Percentiles rank a stretch among this genome's conserved stretches.
phyloP scores from a whole-genome alignment of 2,797 vertebrate genomes.

The Scleropages formosus region DNA sequence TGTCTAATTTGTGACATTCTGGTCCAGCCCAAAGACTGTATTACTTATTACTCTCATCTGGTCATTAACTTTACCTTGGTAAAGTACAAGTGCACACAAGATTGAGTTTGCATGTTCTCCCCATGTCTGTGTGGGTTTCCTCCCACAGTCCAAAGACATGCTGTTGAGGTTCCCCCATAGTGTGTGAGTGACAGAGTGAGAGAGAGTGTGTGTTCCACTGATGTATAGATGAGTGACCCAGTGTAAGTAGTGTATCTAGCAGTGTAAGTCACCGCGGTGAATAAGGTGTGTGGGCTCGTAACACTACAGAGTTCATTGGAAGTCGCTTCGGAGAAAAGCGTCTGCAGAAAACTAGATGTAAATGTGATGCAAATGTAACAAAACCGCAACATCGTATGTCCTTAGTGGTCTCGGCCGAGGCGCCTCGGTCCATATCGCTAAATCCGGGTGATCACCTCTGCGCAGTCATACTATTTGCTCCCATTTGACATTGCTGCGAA shows the following conservation, averaged over 20 bases:
- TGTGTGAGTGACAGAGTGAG: no score
- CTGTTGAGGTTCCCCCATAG: no score
- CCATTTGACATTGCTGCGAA: not conserved
- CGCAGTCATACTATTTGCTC: constrained; percentile 17
- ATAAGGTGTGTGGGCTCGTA: no score
- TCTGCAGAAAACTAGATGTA: not conserved
- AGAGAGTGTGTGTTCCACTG: no score
- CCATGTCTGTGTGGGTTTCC: no score
- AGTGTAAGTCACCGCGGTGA: no score
- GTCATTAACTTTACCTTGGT: constrained; percentile 56
- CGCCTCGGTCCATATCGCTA: constrained; percentile 50
- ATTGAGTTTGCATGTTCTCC: not conserved
- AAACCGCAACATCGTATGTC: constrained; percentile 60
- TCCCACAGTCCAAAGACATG: no score
- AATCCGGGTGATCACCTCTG: constrained; percentile 62
- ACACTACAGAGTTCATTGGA: no score
- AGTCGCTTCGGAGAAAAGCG: no score
- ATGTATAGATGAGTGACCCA: no score
- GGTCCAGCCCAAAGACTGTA: not conserved
- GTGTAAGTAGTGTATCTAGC: no score
- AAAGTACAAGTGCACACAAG: constrained; percentile 44
- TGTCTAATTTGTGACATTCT: not conserved
- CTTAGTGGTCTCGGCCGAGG: constrained; percentile 26
- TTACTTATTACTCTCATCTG: constrained; percentile 50
- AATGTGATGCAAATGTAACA: no score